Evolutionary conservation across 1,140 invertebrate species (phyloP).

Genomic region (Gryon sp.): DNA sequence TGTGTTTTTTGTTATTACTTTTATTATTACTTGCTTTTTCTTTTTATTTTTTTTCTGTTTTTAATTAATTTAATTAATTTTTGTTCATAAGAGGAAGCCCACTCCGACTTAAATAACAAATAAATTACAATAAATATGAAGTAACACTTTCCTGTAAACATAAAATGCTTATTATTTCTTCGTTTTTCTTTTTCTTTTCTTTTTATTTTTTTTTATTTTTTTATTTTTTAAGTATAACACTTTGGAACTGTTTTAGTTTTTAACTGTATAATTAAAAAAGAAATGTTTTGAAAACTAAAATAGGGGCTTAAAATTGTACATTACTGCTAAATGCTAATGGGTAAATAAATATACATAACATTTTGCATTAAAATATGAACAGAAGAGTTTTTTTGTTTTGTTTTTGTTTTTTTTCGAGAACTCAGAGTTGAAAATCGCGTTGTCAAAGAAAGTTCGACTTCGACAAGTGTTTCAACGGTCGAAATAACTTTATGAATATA

Average conservation of each 20-base stretch:
- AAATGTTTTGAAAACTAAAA: background rate
- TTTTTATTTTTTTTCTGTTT: conserved; percentile 27
- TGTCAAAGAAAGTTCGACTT: conserved; percentile 43
- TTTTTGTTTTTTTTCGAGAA: too few relatives aligned
- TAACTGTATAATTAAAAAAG: background rate
- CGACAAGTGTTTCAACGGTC: conserved; percentile 43
- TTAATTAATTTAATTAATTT: background rate
- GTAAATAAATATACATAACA: too few relatives aligned
- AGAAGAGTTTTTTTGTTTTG: too few relatives aligned
- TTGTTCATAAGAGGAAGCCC: conserved; percentile 67
- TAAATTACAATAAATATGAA: conserved; percentile 51
- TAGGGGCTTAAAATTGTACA: too few relatives aligned
- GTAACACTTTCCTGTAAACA: conserved; percentile 24
- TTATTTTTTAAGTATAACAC: too few relatives aligned
- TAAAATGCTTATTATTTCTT: too few relatives aligned
- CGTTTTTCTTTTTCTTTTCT: too few relatives aligned
- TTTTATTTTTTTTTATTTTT: too few relatives aligned
- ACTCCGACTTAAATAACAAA: conserved; percentile 69
- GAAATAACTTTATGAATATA: conserved; percentile 57
- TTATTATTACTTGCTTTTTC: conserved; percentile 8
- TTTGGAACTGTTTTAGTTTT: too few relatives aligned
- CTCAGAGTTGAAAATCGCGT: conserved; percentile 14
- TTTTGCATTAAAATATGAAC: too few relatives aligned
- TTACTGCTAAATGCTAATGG: too few relatives aligned
- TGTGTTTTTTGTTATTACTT: conserved; percentile 30